Base-by-base conservation (phyloP, 2,888 invertebrate genomes). In the Ormyrus rosae region DNA sequence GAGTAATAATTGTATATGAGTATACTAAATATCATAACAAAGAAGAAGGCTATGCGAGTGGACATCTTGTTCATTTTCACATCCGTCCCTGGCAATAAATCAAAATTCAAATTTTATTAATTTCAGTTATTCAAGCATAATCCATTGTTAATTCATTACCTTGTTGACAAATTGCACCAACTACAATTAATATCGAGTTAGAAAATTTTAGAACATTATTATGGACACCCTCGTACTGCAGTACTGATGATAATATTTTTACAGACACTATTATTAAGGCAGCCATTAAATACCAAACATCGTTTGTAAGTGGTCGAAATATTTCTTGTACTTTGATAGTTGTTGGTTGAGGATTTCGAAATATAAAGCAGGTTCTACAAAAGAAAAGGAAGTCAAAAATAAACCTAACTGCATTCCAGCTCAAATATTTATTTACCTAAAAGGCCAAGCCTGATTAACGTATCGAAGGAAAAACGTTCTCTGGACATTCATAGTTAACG, bases 1-100 rank as follows among this genome's bases (percentile, higher is more conserved):
- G 88, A 86, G 58, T 89, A 89, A 78, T 88, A 89, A 83, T 89
- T 89, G 51, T 86, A 88, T 55, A 89, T 84, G 48, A 89, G 80
- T 74, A 88, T 84, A 61, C 87, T 86, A 76, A 88, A 89, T 8
- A 88, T 46, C 60, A 87, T 82, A 9, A 88, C 81, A 69, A 86
- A 86, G 5, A 88, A 78, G 5, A 88, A 83, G 10, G 85, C 87
- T 0, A 89, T 84, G 1, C 88, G 87, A 6, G 87, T 86, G 5
- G 88, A 84, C 6, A 85, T 48, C 53, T 72, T 84, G 5, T 82
- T 83, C 10, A 89, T 88, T 46, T 84, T 83, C 13, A 88, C 83
- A 19, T 84, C 82, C 9, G 88, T 86, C 55, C 89, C 89, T 89
- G 9, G 19, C 19, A 19, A 19, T 19, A 19, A 19, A 19, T 19